Base-by-base conservation (phyloP, 2,888 invertebrate species). In the Cephus pygmeus region DNA sequence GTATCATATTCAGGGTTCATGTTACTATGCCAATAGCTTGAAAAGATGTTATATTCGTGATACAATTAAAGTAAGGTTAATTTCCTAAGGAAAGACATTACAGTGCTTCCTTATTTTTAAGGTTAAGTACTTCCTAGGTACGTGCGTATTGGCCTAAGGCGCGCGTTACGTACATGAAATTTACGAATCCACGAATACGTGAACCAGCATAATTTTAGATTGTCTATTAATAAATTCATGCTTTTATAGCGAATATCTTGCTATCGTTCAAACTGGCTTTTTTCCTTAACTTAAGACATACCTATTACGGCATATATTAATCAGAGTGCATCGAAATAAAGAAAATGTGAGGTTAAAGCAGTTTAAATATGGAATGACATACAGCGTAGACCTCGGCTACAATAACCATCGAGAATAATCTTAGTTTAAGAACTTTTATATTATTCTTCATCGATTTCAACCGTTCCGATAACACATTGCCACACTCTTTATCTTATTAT, bases 11-110 rank as follows among this genome's bases (percentile, higher is more conserved):
- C 77, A 75, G 73, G 73, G 69, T 75, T 69, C 75, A 82, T 84
- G 85, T 85, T 85, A 79, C 79, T 69, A 79, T 83, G 84, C 85
- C 85, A 85, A 85, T 81, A 31, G 31, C 12, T 71, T 79, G 82
- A 78, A 80, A 81, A 84, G 81, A 69, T 78, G 82, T 82, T 56
- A 56, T 56, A 56, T 56, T 56, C 56, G 23, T 23, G 23, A 56
- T 23, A 56, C 23, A 23, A 56, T 15, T 23, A 56, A 9, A 1
- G 23, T 23, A 23, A 23, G 56, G 9, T 56, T 56, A 23, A 6
- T 56, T 56, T 56, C 9, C 9, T 23, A 9, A 56, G 1, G 56
- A 23, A 56, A 35, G 6, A 68, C 73, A 35, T 11, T 69, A 35
- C 30, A 69, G 40, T 75, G 34, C 34, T 4, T 33, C 69, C 30